phyloP scores from a whole-genome alignment of 1,140 invertebrate genomes.

The Plectrocnemia conspersa region DNA sequence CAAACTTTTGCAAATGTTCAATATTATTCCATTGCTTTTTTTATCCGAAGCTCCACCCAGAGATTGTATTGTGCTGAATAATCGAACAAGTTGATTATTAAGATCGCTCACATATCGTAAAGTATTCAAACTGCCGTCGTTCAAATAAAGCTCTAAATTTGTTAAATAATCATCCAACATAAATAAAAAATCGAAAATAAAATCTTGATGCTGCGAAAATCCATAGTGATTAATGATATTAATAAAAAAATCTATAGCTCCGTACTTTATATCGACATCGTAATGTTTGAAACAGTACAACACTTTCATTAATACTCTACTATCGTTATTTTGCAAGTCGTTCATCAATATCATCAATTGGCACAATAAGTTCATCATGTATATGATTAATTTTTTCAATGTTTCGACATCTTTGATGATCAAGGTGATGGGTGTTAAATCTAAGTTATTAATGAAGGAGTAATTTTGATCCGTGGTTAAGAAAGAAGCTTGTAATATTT shows the following conservation, averaged over 20 bases:
- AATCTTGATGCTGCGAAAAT: slow-evolving; percentile 37
- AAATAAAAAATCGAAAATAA: slow-evolving; percentile 24
- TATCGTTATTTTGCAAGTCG: slow-evolving; percentile 2
- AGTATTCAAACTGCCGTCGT: slow-evolving; percentile 7
- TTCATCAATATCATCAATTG: slow-evolving; percentile 6
- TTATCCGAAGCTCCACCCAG: not conserved
- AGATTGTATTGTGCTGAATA: slow-evolving; percentile 11
- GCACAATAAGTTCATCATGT: slow-evolving; percentile 20
- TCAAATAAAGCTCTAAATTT: slow-evolving; percentile 3
- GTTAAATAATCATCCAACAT: slow-evolving; percentile 20
- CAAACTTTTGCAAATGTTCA: slow-evolving; percentile 27
- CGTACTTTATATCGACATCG: slow-evolving; percentile 42
- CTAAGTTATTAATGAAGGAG: slow-evolving; percentile 45
- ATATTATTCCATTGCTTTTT: slow-evolving; percentile 7
- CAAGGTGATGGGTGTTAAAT: slow-evolving; percentile 48
- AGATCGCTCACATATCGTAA: slow-evolving; percentile 13
- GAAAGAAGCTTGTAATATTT: slow-evolving; percentile 2
- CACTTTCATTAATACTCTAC: slow-evolving; percentile 35
- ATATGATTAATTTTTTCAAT: slow-evolving; percentile 42
- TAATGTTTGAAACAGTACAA: slow-evolving; percentile 43
- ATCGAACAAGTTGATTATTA: slow-evolving; percentile 19
- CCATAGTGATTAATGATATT: slow-evolving; percentile 40
- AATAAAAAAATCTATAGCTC: slow-evolving; percentile 43
- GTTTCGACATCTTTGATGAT: slow-evolving; percentile 39
- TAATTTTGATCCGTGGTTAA: slow-evolving; percentile 42